These are phyloP conservation scores for Amia ocellicauda DNA, from an alignment of 2,113 vertebrate species.

Conservation along the genomic window DNA sequence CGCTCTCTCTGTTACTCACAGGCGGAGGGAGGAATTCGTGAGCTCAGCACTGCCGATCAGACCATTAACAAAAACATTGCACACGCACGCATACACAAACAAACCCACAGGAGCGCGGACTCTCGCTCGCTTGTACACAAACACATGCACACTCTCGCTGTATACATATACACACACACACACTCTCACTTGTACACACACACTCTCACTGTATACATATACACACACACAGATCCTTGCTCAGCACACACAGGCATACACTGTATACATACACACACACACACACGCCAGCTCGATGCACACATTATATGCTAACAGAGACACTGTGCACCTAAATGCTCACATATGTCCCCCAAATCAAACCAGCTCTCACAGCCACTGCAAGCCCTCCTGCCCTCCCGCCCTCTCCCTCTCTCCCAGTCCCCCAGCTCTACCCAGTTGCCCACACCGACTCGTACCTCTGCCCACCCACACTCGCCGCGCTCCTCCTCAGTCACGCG, in stretches of 20 bases:
- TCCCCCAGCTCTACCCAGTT: not conserved
- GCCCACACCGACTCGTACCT: not conserved
- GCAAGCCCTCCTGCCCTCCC: not conserved
- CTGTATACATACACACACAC: too few species aligned
- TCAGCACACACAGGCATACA: too few species aligned
- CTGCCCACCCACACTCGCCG: not conserved
- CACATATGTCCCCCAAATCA: not conserved
- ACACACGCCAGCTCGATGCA: too few species aligned
- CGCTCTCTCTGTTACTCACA: slow-evolving; percentile 41
- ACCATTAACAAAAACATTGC: slow-evolving; percentile 56
- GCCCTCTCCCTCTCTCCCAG: not conserved
- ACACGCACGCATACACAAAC: not conserved
- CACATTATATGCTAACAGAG: not conserved
- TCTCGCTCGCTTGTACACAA: too few species aligned
- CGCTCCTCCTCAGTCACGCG: too few species aligned
- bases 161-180: not conserved
- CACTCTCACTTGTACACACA: too few species aligned
- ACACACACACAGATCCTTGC: too few species aligned
- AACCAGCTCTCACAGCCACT: not conserved
- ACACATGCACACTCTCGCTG: too few species aligned
- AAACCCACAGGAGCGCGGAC: not conserved
- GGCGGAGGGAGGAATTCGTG: slow-evolving; percentile 56
- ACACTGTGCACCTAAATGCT: not conserved
- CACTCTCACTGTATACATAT: too few species aligned
- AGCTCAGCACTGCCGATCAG: slow-evolving; percentile 68